These are phyloP conservation scores for Scyliorhinus canicula DNA, from an alignment of 2,797 vertebrate genomes.

Conservation along the genomic window DNA sequence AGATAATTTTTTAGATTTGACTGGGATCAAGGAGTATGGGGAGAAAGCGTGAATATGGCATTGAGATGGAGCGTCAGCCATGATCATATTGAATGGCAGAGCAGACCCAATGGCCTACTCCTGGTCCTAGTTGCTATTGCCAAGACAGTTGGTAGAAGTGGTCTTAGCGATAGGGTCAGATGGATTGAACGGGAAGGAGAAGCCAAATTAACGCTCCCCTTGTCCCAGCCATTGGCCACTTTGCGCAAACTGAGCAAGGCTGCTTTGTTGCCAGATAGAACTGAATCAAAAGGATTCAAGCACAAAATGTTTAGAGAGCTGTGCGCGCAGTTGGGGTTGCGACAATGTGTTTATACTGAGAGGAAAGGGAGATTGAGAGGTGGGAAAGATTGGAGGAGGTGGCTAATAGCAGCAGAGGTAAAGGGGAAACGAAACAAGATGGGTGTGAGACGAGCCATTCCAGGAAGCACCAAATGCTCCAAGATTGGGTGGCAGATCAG, in stretches of 20 bases:
- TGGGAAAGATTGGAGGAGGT: neutral
- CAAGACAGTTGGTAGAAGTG: neutral
- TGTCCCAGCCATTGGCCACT: neutral
- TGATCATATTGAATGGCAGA: too few species aligned
- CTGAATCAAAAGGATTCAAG: neutral
- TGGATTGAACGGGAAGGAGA: neutral
- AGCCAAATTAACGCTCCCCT: neutral
- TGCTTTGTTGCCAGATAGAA: too few species aligned
- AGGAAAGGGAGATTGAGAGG: neutral
- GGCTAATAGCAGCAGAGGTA: neutral
- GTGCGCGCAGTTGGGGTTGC: neutral
- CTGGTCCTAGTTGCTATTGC: too few species aligned
- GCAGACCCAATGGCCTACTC: too few species aligned
- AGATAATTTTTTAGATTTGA: too few species aligned
- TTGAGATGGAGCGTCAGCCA: too few species aligned
- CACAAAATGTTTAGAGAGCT: neutral
- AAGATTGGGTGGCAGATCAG: neutral
- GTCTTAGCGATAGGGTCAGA: neutral
- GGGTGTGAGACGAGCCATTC: neutral
- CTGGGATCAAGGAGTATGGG: too few species aligned
- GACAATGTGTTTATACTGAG: neutral
- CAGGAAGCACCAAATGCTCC: neutral
- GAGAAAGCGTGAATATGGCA: too few species aligned
- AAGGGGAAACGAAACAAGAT: neutral
- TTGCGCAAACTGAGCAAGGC: too few species aligned